Percentiles rank a stretch among this genome's conserved stretches.
Conservation (phyloP, 2,888 invertebrate genomes). For the Tridacna crocea region DNA sequence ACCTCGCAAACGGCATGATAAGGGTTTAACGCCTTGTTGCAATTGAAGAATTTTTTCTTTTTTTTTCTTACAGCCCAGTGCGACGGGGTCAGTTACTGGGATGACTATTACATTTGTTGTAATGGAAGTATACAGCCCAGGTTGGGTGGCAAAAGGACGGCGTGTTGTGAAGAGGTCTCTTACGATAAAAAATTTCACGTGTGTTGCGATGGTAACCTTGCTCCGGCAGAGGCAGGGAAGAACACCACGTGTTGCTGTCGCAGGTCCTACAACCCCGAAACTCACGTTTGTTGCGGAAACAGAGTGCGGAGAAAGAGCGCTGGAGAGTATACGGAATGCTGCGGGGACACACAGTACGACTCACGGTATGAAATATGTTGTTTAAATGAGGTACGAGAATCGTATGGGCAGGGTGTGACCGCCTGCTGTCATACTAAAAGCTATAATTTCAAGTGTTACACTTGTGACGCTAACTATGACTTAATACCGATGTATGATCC, state of each 20-base stretch:
- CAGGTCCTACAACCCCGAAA: constrained; percentile 9
- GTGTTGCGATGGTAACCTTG: constrained; percentile 11
- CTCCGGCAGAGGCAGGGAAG: constrained; percentile 2
- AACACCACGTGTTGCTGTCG: constrained; percentile 13
- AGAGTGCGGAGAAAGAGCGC: background rate
- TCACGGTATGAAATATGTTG: constrained; percentile 27
- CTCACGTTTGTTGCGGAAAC: constrained; percentile 22
- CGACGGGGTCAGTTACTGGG: constrained; percentile 1
- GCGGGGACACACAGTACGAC: constrained; percentile 28
- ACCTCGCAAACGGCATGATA: no score
- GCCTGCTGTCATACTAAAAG: constrained; percentile 24
- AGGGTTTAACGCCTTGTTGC: no score
- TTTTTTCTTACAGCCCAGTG: background rate
- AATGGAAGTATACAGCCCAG: background rate
- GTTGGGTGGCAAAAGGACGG: background rate
- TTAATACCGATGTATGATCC: constrained; percentile 27
- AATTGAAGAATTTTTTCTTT: background rate
- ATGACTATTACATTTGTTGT: constrained; percentile 13
- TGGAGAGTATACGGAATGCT: constrained; percentile 30
- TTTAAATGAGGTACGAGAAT: constrained; percentile 10
- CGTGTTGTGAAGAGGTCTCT: constrained; percentile 14
- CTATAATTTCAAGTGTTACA: constrained; percentile 31
- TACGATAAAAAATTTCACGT: constrained; percentile 8
- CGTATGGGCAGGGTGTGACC: constrained; percentile 13
- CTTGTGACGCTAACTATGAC: constrained; percentile 4